Percentiles rank a stretch among this genome's conserved stretches.
Evolutionary conservation across 2,797 vertebrate species (phyloP).

Genomic region (Propithecus perrieri): DNA sequence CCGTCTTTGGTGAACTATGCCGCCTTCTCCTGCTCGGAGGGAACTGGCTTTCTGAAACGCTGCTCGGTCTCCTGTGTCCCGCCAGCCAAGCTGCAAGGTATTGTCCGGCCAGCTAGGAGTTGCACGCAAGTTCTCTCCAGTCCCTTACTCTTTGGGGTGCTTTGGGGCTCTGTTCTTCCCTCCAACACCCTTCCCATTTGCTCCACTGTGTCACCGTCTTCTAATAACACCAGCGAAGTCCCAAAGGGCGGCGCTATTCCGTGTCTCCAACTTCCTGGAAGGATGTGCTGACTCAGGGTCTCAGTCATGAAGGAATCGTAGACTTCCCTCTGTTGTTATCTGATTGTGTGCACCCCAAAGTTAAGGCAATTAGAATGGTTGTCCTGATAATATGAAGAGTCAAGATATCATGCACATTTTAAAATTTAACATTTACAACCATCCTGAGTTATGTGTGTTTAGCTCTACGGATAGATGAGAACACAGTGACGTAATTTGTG

Average conservation of each 20-base stretch:
- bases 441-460: background rate
- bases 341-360: background rate
- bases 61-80: conserved; percentile 93
- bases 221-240: background rate
- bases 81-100: conserved; percentile 97
- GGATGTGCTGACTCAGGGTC: background rate
- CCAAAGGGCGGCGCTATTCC: background rate
- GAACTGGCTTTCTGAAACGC: conserved; percentile 91
- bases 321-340: background rate
- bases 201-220: background rate
- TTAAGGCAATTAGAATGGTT: background rate
- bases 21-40: conserved; percentile 91
- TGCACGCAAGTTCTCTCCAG: background rate
- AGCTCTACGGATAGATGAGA: background rate
- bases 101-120: background rate
- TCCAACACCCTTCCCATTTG: background rate
- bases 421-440: background rate
- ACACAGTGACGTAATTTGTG: background rate
- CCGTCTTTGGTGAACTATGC: conserved; percentile 93
- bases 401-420: background rate
- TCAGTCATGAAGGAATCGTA: background rate
- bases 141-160: background rate
- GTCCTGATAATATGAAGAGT: background rate
- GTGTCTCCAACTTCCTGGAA: background rate
- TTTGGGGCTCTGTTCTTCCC: background rate